Percentiles rank a stretch among this genome's conserved stretches.
Conservation (phyloP, 2,888 invertebrate genomes). For the Rugalucina vietnamica region DNA sequence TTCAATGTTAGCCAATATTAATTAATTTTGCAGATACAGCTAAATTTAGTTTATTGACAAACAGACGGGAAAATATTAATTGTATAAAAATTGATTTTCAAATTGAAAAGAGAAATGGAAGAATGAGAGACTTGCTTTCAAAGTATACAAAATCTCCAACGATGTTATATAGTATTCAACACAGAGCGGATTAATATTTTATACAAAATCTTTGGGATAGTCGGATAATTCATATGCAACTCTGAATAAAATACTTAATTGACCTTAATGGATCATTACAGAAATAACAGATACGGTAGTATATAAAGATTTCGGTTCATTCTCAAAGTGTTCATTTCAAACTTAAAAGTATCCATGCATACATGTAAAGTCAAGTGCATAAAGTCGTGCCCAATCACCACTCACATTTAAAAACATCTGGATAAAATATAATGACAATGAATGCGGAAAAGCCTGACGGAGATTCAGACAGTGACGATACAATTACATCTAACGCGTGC, state of each 20-base stretch:
- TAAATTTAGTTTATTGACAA: background rate
- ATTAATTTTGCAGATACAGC: background rate
- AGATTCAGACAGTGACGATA: slow-evolving; percentile 48
- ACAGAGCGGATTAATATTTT: background rate
- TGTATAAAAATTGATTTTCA: background rate
- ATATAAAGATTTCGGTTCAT: too few relatives aligned
- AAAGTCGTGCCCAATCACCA: too few relatives aligned
- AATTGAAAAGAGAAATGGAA: background rate
- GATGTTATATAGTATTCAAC: background rate
- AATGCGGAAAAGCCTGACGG: slow-evolving; percentile 2
- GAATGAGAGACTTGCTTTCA: too few relatives aligned
- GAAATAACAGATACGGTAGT: too few relatives aligned
- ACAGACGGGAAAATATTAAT: background rate
- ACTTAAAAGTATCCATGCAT: too few relatives aligned
- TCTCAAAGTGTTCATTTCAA: too few relatives aligned
- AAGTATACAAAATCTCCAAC: background rate
- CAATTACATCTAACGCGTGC: slow-evolving; percentile 42
- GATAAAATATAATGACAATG: background rate
- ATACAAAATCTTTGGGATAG: background rate
- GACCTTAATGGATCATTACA: background rate
- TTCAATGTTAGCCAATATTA: background rate
- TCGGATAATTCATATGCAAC: background rate
- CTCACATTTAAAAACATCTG: too few relatives aligned
- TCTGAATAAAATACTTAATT: background rate
- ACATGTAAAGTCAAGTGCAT: too few relatives aligned